Base-by-base conservation (phyloP, 2,888 invertebrate genomes). In the Orthosia cruda region DNA sequence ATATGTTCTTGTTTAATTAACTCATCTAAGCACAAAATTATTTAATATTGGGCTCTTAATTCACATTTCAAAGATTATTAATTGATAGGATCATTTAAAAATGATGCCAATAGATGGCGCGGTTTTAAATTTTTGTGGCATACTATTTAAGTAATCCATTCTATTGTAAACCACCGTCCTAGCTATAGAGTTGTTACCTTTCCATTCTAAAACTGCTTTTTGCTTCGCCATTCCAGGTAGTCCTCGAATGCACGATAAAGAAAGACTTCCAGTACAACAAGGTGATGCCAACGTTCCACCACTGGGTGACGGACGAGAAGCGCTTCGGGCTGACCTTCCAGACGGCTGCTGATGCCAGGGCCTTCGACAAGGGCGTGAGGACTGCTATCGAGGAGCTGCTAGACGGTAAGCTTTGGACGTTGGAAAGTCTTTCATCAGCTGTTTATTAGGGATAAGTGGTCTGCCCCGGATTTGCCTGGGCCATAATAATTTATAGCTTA, bases 211-310 rank as follows among this genome's bases (percentile, higher is more conserved):
- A 58, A 5, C 32, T 7, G 4, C 13, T 16, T 13, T 40, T 13
- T 54, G 9, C 3, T 7, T 3, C 23, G 5, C 55, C 0, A 20
- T 89, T 89, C 3, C 96, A 99, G 99, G 98, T 98, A 92, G 99
- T 99, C 87, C 97, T 99, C 87, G 98, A 99, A 96, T 99, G 99
- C 97, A 98, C 98, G 68, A 98, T 99, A 93, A 99, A 99, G 96
- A 98, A 99, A 94, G 99, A 99, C 96, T 98, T 99, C 95, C 98
- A 99, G 94, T 99, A 99, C 97, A 99, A 99, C 96, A 99, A 99
- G 97, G 99, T 99, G 91, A 99, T 99, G 98, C 99, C 99, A 50
- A 99, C 99, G 62, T 99, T 99, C 97, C 99, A 99, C 97, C 99
- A 99, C 96, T 99, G 99, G 99, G 98, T 98, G 93, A 99, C 99